Evolutionary conservation across 64 coral and sea anemone species (phyloP), one percentile per base, ranked within the genome.

Genomic region (Dendronephthya gigantea): DNA sequence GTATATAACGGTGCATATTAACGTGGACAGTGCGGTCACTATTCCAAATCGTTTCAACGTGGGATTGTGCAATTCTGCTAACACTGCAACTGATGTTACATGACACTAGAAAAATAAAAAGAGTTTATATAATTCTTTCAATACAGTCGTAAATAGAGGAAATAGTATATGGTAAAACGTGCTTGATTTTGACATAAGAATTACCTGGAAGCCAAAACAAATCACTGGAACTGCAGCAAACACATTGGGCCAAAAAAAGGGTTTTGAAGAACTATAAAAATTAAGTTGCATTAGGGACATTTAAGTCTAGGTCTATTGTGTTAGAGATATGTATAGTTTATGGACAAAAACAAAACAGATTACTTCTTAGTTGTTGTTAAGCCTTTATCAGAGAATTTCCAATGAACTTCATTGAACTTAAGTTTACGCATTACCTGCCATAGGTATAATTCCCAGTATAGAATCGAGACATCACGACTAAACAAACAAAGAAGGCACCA

Each of bases 201-300:
- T 37, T 83, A 97, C 94, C 94, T 93, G 91, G 87, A 93, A 97
- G 15, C 91, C 94, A 93, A 97, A 97, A 83, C 94, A 97, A 38
- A 97, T 87, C 0, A 88, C 91, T 22, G 94, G 94, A 35, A 97
- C 81, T 0, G 91, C 94, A 79, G 89, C 83, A 68, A 97, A 93
- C 13, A 33, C 15, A 79, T 79, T 34, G 30, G 72, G 0, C 72
- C 30, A 34, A 79, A 36, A 39, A 34, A 79, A 79, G 16, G 5
- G 30, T 79, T 30, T 36, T 15, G 72, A 30, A 33, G 36, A 79
- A 12, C 72, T 39, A 79, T 17, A 34, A 79, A 79, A 1, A 4
- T 79, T 15, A 45, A 45, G 4, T 45, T 11, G 41, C 11, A 45
- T 45, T 45, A 45, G 11, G 11, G 11, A 4, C 41, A 11, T 45